Conservation (phyloP, 2,797 vertebrate genomes). For the Micromesistius poutassou region DNA sequence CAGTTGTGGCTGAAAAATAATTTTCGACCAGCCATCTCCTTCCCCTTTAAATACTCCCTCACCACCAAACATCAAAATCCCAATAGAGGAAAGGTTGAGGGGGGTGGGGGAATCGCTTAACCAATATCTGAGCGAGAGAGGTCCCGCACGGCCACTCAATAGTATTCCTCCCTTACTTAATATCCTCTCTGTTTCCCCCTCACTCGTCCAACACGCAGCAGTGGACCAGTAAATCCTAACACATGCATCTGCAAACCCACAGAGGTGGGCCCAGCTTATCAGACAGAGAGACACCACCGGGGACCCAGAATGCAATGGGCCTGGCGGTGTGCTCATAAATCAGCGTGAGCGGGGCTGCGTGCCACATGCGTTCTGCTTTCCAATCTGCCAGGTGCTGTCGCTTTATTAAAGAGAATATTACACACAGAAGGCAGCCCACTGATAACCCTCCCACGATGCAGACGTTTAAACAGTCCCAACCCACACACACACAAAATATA, state of each 20-base stretch:
- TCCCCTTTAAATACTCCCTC: no score
- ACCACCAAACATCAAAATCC: not conserved
- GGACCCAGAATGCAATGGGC: slow-evolving; percentile 66
- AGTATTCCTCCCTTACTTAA: not conserved
- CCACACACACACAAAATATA: slow-evolving; percentile 33
- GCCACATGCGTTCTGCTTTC: slow-evolving; percentile 62
- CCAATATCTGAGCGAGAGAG: not conserved
- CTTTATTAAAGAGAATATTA: slow-evolving; percentile 70
- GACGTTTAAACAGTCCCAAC: slow-evolving; percentile 20
- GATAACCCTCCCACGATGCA: not conserved
- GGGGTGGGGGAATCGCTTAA: no score
- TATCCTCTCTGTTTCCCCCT: slow-evolving; percentile 32
- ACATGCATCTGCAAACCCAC: slow-evolving; percentile 40
- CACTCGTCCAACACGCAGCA: slow-evolving; percentile 47
- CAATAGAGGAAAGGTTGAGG: not conserved
- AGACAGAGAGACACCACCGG: slow-evolving; percentile 40
- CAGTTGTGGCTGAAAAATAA: not conserved
- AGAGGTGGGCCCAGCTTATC: slow-evolving; percentile 56
- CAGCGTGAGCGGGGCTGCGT: slow-evolving; percentile 63
- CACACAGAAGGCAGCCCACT: not conserved
- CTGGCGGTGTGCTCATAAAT: slow-evolving; percentile 65
- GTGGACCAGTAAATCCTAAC: slow-evolving; percentile 50
- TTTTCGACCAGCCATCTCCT: not conserved
- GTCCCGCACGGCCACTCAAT: not conserved
- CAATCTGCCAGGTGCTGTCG: slow-evolving; percentile 67